Percentiles rank a stretch among this genome's conserved stretches.
phyloP scores from a whole-genome alignment of 2,888 invertebrate species.

The Synergus gifuensis region DNA sequence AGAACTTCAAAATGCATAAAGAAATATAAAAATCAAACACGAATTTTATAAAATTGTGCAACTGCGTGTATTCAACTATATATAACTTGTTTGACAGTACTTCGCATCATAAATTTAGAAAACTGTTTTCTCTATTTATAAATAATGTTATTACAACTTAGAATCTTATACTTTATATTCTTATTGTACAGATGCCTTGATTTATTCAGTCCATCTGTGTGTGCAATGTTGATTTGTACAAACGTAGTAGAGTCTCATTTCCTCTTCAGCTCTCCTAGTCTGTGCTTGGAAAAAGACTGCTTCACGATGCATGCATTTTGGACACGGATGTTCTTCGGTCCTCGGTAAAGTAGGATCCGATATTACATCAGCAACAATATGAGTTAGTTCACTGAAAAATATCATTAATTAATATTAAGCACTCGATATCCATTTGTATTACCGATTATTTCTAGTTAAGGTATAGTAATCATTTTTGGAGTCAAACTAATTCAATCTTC shows the following conservation, averaged over 20 bases:
- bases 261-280: slow-evolving; percentile 97
- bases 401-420: background rate
- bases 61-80: no score
- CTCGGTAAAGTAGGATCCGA: slow-evolving; percentile 98
- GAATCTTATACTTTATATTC: background rate
- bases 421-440: slow-evolving; percentile 8
- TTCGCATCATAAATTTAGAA: no score
- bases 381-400: slow-evolving; percentile 91
- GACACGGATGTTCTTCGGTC: slow-evolving; percentile 99
- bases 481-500: background rate
- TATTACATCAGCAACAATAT: slow-evolving; percentile 98
- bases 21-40: no score
- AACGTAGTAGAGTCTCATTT: slow-evolving; percentile 98
- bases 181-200: slow-evolving; percentile 3
- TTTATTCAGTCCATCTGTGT: slow-evolving; percentile 96
- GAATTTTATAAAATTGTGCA: no score
- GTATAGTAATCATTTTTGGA: background rate
- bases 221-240: slow-evolving; percentile 95
- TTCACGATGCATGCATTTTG: slow-evolving; percentile 95
- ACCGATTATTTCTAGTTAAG: background rate
- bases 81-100: no score
- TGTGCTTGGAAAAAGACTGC: slow-evolving; percentile 99
- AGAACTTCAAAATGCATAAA: no score
- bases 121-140: no score
- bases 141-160: background rate